Evolutionary conservation across 2,797 vertebrate genomes (phyloP).

Genomic region (Hemibagrus guttatus): DNA sequence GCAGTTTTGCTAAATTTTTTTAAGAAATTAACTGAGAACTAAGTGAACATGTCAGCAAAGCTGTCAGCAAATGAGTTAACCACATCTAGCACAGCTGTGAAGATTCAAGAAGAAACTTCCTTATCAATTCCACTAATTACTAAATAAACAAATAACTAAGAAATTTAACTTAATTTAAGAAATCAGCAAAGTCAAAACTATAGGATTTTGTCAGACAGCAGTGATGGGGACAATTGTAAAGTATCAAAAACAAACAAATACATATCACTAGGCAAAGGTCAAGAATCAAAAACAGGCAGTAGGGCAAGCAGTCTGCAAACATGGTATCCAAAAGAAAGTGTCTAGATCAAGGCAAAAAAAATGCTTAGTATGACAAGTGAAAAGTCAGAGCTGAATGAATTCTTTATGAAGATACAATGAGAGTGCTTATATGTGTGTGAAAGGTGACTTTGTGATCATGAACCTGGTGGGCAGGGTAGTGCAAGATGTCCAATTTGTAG

Average conservation of each 20-base stretch:
- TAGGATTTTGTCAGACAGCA: not conserved
- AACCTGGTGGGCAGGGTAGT: not conserved
- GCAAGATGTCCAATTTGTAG: not conserved
- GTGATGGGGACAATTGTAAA: not conserved
- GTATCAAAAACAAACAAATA: not conserved
- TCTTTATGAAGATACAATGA: not conserved
- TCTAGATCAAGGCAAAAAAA: not conserved
- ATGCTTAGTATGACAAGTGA: not conserved
- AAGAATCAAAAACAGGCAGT: not conserved
- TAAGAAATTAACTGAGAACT: too few relatives aligned
- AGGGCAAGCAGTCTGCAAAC: not conserved
- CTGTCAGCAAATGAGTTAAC: too few relatives aligned
- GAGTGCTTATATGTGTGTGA: not conserved
- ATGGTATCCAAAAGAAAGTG: not conserved
- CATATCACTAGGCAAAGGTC: not conserved
- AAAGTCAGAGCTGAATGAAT: not conserved
- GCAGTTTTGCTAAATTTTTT: too few relatives aligned
- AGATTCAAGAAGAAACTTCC: too few relatives aligned
- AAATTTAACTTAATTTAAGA: not conserved
- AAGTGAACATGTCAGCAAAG: too few relatives aligned
- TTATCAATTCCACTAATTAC: too few relatives aligned
- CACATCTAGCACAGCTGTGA: too few relatives aligned
- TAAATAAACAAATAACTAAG: too few relatives aligned
- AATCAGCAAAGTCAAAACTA: not conserved
- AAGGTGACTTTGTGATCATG: not conserved